phyloP scores from a whole-genome alignment of 2,797 vertebrate genomes.

The Enteromius fasciolatus region DNA sequence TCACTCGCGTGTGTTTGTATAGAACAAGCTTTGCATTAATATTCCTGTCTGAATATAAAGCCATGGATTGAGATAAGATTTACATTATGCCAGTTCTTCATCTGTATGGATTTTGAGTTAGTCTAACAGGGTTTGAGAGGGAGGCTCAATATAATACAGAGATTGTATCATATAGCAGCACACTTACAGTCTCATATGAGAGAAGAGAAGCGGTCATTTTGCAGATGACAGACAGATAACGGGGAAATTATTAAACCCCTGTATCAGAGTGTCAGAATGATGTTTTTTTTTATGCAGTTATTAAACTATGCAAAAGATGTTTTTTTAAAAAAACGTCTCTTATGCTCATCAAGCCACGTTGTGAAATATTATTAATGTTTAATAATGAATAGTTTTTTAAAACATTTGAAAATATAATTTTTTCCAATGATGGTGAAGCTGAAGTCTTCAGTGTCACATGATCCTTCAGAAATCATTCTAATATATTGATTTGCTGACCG shows the following conservation, averaged over 20 bases:
- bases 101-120: background rate
- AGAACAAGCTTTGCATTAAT: background rate
- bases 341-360: background rate
- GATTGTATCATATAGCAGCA: background rate
- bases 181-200: slow-evolving; percentile 5
- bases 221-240: background rate
- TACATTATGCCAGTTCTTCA: slow-evolving; percentile 20
- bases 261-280: background rate
- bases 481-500: background rate
- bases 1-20: background rate
- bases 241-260: background rate
- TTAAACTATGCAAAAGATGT: slow-evolving; percentile 39
- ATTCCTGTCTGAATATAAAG: slow-evolving; percentile 1
- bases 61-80: background rate
- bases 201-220: slow-evolving; percentile 7
- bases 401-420: background rate
- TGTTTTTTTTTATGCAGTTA: slow-evolving; percentile 17
- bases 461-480: background rate
- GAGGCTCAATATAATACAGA: background rate
- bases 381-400: background rate
- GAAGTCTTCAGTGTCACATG: background rate
- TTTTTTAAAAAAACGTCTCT: background rate
- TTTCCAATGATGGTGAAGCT: background rate
- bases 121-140: background rate
- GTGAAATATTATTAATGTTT: background rate